These are phyloP conservation scores for Tauraco hartlaubi DNA, from an alignment of 2,797 vertebrate genomes.

Conservation along the genomic window DNA sequence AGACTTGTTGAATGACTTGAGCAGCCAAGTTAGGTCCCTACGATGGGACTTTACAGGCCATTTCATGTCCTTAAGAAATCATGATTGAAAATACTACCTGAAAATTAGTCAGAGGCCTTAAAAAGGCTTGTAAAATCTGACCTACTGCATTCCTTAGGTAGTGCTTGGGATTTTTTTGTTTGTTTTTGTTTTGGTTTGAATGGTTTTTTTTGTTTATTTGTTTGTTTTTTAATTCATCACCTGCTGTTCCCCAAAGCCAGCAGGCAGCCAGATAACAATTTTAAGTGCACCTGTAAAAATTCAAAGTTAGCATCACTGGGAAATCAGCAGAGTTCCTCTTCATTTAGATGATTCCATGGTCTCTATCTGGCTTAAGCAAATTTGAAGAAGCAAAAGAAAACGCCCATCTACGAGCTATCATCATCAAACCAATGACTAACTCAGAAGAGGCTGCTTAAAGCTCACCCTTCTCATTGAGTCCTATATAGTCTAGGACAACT, in stretches of 20 bases:
- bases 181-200: neutral
- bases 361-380: neutral
- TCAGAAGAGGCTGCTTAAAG: neutral
- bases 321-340: neutral
- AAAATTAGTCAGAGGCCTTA: neutral
- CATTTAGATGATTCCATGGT: neutral
- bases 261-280: neutral
- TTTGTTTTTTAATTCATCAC: neutral
- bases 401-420: neutral
- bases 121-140: neutral
- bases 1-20: neutral
- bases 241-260: neutral
- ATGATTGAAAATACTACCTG: neutral
- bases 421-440: neutral
- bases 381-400: neutral
- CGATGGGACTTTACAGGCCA: neutral
- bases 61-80: neutral
- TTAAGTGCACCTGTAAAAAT: neutral
- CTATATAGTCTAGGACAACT: neutral
- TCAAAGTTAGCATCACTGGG: neutral
- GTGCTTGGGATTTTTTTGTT: rapidly evolving
- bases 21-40: neutral
- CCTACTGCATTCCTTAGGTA: neutral
- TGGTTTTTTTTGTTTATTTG: neutral
- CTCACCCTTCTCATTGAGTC: neutral